Evolutionary conservation across 2,888 invertebrate genomes (phyloP).

Genomic region (Mellilla xanthometata): DNA sequence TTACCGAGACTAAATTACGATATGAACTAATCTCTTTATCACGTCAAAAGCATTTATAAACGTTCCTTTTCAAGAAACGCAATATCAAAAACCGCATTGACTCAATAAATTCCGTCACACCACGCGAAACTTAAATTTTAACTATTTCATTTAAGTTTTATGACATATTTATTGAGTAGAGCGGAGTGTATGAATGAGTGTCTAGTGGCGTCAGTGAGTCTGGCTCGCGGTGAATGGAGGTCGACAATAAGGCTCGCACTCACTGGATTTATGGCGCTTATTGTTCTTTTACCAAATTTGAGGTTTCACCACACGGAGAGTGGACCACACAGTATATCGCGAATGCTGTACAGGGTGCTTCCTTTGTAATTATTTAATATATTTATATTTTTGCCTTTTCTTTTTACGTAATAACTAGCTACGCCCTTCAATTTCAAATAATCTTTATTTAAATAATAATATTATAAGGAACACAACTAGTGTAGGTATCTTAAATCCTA

Average conservation of each 20-base stretch:
- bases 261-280: conserved; percentile 59
- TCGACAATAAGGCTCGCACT: conserved; percentile 27
- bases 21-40: too few species aligned
- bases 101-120: not conserved
- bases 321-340: conserved; percentile 67
- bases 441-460: too few species aligned
- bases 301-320: conserved; percentile 40
- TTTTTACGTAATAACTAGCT: too few species aligned
- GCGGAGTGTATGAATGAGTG: conserved; percentile 23
- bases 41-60: too few species aligned
- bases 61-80: too few species aligned
- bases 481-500: too few species aligned
- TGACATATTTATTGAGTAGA: conserved; percentile 20
- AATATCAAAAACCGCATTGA: too few species aligned
- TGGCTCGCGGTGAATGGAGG: conserved; percentile 27
- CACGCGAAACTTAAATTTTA: conserved; percentile 14
- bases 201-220: conserved; percentile 30
- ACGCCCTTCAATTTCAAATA: too few species aligned
- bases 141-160: conserved; percentile 15
- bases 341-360: conserved; percentile 32
- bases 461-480: too few species aligned
- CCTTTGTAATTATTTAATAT: not conserved
- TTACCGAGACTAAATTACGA: too few species aligned
- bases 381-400: not conserved
- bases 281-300: conserved; percentile 66